phyloP scores from a whole-genome alignment of 2,797 vertebrate genomes.

The Synaphobranchus kaupii region DNA sequence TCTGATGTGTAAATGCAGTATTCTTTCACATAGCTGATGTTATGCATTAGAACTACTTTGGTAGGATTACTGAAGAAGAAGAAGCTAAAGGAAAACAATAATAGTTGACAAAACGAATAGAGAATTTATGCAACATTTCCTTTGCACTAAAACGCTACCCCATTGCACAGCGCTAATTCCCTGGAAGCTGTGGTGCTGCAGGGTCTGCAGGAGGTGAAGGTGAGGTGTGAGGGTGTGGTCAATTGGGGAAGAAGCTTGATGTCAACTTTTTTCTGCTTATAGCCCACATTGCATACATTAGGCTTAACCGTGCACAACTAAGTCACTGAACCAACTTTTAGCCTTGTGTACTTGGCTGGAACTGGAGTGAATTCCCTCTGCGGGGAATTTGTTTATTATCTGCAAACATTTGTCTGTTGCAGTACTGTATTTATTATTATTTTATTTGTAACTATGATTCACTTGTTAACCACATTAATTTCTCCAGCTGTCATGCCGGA shows the following conservation, averaged over 20 bases:
- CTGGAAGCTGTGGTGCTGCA: slow-evolving; percentile 54
- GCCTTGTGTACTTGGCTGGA: not conserved
- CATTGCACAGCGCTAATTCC: slow-evolving; percentile 52
- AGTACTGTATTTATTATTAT: not conserved
- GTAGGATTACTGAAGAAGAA: slow-evolving; percentile 18
- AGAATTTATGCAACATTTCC: slow-evolving; percentile 67
- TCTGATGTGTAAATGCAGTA: slow-evolving; percentile 44
- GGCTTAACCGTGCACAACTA: not conserved
- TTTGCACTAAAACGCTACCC: slow-evolving; percentile 62
- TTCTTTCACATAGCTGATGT: slow-evolving; percentile 39
- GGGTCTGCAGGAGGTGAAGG: slow-evolving; percentile 40
- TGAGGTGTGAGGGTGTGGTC: not conserved
- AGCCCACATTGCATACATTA: not conserved
- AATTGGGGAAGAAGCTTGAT: not conserved
- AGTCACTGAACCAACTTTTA: not conserved
- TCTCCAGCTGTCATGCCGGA: not conserved
- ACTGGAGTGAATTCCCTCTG: not conserved
- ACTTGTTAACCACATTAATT: not conserved
- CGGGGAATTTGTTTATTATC: not conserved
- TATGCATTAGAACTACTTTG: slow-evolving; percentile 41
- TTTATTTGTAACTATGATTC: not conserved
- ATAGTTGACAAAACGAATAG: slow-evolving; percentile 47
- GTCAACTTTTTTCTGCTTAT: not conserved
- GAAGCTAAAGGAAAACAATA: slow-evolving; percentile 41
- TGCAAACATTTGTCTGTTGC: not conserved